A percentile compares a stretch with the other conserved stretches of the same genome.
These are phyloP conservation scores for Myotis findleyi DNA, from an alignment of 2,797 vertebrate genomes.

Conservation along the genomic window DNA sequence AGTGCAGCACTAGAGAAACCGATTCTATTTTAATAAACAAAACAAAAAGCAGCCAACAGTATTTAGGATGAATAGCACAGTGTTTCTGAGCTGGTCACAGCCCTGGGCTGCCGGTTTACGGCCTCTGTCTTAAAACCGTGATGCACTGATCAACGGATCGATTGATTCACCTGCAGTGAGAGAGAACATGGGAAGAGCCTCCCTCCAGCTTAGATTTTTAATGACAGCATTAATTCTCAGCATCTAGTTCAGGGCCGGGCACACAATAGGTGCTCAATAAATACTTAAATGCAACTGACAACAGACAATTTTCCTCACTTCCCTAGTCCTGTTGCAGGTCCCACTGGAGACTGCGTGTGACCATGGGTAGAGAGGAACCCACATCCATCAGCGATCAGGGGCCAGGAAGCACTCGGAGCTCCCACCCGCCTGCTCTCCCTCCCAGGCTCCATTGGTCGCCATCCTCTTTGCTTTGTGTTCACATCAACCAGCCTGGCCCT, in stretches of 20 bases:
- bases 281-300: background rate
- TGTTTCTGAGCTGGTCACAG: background rate
- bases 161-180: background rate
- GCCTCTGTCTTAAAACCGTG: background rate
- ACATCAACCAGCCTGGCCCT: conserved; percentile 27
- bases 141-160: background rate
- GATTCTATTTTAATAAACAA: conserved; percentile 1
- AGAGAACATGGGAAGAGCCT: background rate
- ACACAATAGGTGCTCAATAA: background rate
- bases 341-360: rapidly evolving
- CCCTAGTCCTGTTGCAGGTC: background rate
- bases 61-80: background rate
- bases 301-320: background rate
- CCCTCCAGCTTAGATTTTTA: background rate
- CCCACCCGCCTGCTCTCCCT: background rate
- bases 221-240: background rate
- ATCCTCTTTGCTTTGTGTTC: conserved; percentile 55
- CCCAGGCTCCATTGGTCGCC: background rate
- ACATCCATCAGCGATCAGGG: background rate
- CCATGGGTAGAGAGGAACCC: background rate
- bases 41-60: background rate
- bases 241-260: background rate
- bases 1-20: background rate
- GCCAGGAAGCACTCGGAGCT: rapidly evolving
- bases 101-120: background rate